Evolutionary conservation across 2,888 invertebrate species (phyloP), one percentile per base, ranked within the genome.

Genomic region (Pandemis heparana): DNA sequence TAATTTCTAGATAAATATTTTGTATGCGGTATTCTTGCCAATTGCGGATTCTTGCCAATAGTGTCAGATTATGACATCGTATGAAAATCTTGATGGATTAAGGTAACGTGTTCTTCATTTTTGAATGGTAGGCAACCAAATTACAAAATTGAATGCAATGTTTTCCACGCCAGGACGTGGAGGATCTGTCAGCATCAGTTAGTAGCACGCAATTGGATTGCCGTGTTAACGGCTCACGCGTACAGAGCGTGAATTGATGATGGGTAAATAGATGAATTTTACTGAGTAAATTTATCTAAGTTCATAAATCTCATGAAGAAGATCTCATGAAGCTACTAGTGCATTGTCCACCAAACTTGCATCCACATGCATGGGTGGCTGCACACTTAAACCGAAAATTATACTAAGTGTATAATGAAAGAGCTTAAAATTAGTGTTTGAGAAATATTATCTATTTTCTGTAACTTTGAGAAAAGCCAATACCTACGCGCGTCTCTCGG

Each of bases 401-500:
- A 32, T 32, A 32, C 23, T 32, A 32, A 4, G 23, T 32, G 2
- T 32, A 32, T 2, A 32, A 32, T 32, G 23, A 32, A 32, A 48
- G 8, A 48, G 4, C n/a, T 48, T 6, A 7, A 48, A n/a, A 56
- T 10, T 23, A 23, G 0, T 56, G 18, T 10, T 23, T 23, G 10
- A 56, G 10, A 12, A 23, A 23, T 23, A 23, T 12, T 23, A 56
- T 56, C n/a, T 23, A 51, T 51, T 10, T 23, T 51, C 18, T n/a
- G 10, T 65, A 10, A 65, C 32, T 38, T 51, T 32, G 51, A 8
- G 39, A 62, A 62, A 62, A 41, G 10, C 61, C 14, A 16, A 62
- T 62, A 62, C 51, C 43, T 61, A 39, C 43, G 48, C 59, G 70
- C 23, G 51, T 48, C 60, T 41, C 62, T 41, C 61, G 71, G 71